A percentile compares a stretch with the other conserved stretches of the same genome.
phyloP scores from a whole-genome alignment of 2,888 invertebrate species.

The Meteorus colon region DNA sequence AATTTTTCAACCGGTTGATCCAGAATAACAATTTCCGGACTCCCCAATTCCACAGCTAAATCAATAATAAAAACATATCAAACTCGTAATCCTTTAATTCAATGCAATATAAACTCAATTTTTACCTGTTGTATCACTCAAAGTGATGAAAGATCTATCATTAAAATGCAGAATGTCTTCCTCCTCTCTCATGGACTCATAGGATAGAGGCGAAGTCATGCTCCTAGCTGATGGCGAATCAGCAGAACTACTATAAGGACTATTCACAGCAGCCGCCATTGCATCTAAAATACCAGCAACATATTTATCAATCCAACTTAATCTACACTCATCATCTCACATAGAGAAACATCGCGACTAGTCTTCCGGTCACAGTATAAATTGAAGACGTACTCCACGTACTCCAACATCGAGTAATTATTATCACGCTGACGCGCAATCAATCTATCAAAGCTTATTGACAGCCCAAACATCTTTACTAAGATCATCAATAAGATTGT shows the following conservation, averaged over 20 bases:
- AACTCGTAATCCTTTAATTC: not conserved
- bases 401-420: too few relatives aligned
- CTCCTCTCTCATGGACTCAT: constrained; percentile 50
- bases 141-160: constrained; percentile 50
- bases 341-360: too few relatives aligned
- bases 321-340: too few relatives aligned
- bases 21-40: constrained; percentile 77
- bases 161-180: constrained; percentile 42
- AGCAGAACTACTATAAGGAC: constrained; percentile 53
- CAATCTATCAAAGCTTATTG: too few relatives aligned
- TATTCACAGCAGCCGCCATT: constrained; percentile 45
- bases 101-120: not conserved
- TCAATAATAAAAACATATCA: not conserved
- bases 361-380: too few relatives aligned
- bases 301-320: not conserved
- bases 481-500: too few relatives aligned
- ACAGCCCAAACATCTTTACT: too few relatives aligned
- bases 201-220: constrained; percentile 56
- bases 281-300: constrained; percentile 14
- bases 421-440: too few relatives aligned
- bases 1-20: constrained; percentile 88
- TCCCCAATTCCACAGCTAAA: constrained; percentile 30
- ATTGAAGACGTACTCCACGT: too few relatives aligned
- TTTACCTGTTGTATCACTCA: constrained; percentile 53
- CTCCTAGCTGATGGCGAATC: constrained; percentile 55